Base-by-base conservation (phyloP, 92 coral and sea anemone genomes). In the Actinernus sp. region DNA sequence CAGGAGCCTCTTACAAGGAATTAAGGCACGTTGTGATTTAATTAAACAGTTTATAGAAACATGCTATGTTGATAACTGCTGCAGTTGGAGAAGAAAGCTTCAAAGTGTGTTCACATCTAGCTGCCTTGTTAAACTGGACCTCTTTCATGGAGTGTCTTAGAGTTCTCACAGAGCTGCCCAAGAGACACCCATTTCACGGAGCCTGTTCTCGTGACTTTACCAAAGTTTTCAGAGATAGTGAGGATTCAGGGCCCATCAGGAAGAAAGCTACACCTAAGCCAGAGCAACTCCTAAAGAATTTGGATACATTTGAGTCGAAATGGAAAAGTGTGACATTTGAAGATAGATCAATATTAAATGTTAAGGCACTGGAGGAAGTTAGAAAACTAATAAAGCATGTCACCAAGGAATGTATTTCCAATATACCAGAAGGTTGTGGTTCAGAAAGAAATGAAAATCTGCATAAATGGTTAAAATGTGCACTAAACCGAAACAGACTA, bases 121-220 rank as follows among this genome's bases (percentile, higher is more conserved):
- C n/a, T n/a, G n/a, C n/a, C 55, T 53, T 37, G 53, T 22, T 22
- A 32, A 20, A 16, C 47, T 63, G 36, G 58, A 63, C 55, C 46
- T 63, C 16, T 63, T 63, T 33, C 71, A 63, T 47, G 71, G 55
- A 21, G 41, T 63, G 31, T 17, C 71, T n/a, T 44, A 48, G 71
- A 63, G 58, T 46, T 41, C 37, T 62, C 51, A 23, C 69, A 2
- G 52, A 62, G 28, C 40, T 62, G 30, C 16, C 69, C 29, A 41
- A 31, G 32, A 62, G 37, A 44, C 69, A 62, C 49, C 69, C 56
- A n/a, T n/a, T n/a, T n/a, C n/a, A n/a, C n/a, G n/a, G n/a, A n/a
- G n/a, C n/a, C n/a, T n/a, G n/a, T n/a, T 24, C 44, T 62, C 49
- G 26, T 41, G 69, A 62, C 39, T 62, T 62, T 22, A 62, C 36